phyloP scores from a whole-genome alignment of 2,113 vertebrate genomes.

The Pogona vitticeps region DNA sequence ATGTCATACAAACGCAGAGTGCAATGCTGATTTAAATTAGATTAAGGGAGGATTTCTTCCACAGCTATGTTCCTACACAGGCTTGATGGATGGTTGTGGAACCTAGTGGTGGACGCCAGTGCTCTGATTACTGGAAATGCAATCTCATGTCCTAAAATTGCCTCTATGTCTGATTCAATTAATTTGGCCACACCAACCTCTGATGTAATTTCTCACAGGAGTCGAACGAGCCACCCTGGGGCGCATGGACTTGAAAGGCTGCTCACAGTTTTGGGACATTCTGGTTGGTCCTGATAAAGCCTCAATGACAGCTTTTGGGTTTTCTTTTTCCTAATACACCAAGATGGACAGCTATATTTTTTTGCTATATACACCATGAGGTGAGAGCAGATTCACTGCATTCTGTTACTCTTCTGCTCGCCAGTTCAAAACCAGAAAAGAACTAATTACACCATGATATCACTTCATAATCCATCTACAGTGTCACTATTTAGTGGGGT shows the following conservation, averaged over 20 bases:
- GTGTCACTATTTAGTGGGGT: background rate
- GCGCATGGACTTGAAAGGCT: background rate
- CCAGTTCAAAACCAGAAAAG: too few relatives aligned
- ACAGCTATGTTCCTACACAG: background rate
- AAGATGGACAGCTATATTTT: background rate
- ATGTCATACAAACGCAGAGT: background rate
- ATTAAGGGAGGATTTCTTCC: background rate
- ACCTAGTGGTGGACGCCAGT: background rate
- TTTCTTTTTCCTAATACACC: background rate
- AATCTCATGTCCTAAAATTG: background rate
- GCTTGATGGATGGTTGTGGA: background rate
- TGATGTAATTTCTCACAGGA: background rate
- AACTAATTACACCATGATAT: too few relatives aligned
- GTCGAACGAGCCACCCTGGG: background rate
- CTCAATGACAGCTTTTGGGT: background rate
- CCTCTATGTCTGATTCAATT: background rate
- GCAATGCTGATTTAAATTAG: constrained; percentile 3
- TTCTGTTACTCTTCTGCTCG: too few relatives aligned
- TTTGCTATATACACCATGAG: background rate
- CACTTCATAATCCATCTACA: background rate
- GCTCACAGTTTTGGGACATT: background rate
- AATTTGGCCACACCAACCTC: background rate
- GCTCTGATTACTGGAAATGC: background rate
- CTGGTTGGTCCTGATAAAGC: background rate
- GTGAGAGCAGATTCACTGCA: too few relatives aligned